Base-by-base conservation (phyloP, 2,113 vertebrate genomes). In the Indri indri region DNA sequence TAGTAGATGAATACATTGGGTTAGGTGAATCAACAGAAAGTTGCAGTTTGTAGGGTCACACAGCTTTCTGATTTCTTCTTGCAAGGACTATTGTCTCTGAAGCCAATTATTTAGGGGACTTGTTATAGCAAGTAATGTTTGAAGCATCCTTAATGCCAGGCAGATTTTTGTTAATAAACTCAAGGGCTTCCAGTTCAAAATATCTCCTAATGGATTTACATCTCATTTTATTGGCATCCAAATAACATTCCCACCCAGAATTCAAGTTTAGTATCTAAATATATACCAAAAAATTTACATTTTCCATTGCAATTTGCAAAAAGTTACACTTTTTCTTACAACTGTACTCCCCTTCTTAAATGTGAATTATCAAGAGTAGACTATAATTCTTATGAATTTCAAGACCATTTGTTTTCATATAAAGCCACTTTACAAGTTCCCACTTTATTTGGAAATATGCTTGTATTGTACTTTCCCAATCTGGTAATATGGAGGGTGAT, bases 231-330 rank as follows among this genome's bases (percentile, higher is more conserved):
- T n/a, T 90, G 30, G 13, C 50, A 86, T 74, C 25, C 81, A 81
- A 79, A 86, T 66, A 40, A 50, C 16, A 40, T 94, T 66, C 32
- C 82, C 32, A 50, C 23, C 22, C 14, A 57, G 34, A 81, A 50
- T 94, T 92, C 47, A 82, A 65, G 47, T 82, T 95, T 88, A 87
- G 71, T 85, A 71, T 80, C 71, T 54, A 63, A 73, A 45, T n/a
- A 18, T 32, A 6, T 68, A n/a, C 16, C 40, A 61, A 27, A 37
- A 32, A 30, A 61, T 8, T 65, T 70, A 25, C 34, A 16, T 81
- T 80, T 92, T 74, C 25, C 92, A 59, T 34, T 80, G 61, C 54
- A 88, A 73, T 87, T 79, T 80, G 30, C 88, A 57, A 61, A 68
- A 91, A 68, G 12, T 73, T 88, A 37, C 1, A 32, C 61, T 66